These are phyloP conservation scores for Drosophila quadrilineata DNA, from an alignment of 1,140 invertebrate species.

Conservation along the genomic window DNA sequence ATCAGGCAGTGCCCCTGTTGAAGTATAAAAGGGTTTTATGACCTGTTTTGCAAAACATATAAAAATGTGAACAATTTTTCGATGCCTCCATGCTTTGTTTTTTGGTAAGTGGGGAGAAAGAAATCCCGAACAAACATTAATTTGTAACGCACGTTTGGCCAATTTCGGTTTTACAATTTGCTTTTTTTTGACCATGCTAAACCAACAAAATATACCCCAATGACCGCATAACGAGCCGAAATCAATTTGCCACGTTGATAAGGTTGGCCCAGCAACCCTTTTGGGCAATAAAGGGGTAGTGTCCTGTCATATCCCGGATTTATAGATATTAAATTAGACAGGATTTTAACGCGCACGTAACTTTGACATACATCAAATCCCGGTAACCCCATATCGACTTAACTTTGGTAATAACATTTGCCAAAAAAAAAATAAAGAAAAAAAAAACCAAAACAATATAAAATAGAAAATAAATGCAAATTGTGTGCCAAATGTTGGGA, in stretches of 20 bases:
- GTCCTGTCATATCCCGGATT: conserved; percentile 64
- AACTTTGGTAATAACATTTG: conserved; percentile 37
- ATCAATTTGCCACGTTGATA: conserved; percentile 78
- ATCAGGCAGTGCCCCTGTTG: conserved; percentile 60
- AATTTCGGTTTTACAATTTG: conserved; percentile 72
- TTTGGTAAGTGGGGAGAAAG: conserved; percentile 27
- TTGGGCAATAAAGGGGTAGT: conserved; percentile 17
- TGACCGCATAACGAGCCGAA: conserved; percentile 76
- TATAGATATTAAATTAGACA: conserved; percentile 77
- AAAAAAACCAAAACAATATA: conserved; percentile 18
- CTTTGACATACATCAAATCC: conserved; percentile 72
- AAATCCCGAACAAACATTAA: conserved; percentile 77
- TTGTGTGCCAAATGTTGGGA: conserved; percentile 69
- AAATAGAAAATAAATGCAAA: conserved; percentile 68
- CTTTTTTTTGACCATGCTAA: conserved; percentile 57
- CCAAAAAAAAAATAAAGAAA: not conserved
- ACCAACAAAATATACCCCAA: conserved; percentile 68
- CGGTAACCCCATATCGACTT: conserved; percentile 46
- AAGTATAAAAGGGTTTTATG: conserved; percentile 79
- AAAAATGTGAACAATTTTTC: conserved; percentile 33
- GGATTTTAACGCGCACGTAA: conserved; percentile 75
- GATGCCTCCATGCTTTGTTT: conserved; percentile 12
- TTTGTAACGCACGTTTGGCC: conserved; percentile 78
- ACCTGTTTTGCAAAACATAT: conserved; percentile 55
- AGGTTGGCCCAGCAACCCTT: conserved; percentile 58